phyloP scores from a whole-genome alignment of 2,113 vertebrate species.

The Tachuris rubrigastra region DNA sequence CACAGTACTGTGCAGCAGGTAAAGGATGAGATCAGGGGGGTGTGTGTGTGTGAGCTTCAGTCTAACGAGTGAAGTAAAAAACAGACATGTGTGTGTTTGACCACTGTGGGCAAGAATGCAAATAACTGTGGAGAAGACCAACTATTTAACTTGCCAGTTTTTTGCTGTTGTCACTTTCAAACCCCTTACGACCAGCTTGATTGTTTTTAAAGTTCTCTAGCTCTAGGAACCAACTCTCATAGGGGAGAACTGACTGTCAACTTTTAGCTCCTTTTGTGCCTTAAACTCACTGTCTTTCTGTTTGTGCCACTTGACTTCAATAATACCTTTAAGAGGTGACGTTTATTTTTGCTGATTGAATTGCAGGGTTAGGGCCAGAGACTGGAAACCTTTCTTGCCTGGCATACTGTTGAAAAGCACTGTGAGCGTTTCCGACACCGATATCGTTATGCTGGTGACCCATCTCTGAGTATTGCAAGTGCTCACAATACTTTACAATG shows the following conservation, averaged over 20 bases:
- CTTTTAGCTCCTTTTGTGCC: background rate
- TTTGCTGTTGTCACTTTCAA: background rate
- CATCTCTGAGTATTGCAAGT: background rate
- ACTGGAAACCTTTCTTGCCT: background rate
- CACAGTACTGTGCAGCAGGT: background rate
- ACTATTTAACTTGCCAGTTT: background rate
- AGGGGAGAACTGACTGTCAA: background rate
- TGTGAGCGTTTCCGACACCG: background rate
- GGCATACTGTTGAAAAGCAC: slow-evolving; percentile 1
- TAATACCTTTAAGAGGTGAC: background rate
- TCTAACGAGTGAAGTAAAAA: background rate
- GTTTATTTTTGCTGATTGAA: background rate
- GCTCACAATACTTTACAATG: background rate
- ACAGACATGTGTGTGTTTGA: background rate
- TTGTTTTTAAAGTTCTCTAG: background rate
- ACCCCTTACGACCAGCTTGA: background rate
- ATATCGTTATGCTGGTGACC: background rate
- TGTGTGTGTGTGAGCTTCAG: background rate
- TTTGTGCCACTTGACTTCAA: background rate
- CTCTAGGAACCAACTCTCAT: background rate
- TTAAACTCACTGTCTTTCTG: background rate
- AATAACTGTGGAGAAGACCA: background rate
- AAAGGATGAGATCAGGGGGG: background rate
- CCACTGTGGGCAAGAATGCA: background rate
- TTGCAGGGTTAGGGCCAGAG: background rate